These are phyloP conservation scores for Heterodera carotae DNA, from an alignment of 1,140 invertebrate species.

Conservation along the genomic window DNA sequence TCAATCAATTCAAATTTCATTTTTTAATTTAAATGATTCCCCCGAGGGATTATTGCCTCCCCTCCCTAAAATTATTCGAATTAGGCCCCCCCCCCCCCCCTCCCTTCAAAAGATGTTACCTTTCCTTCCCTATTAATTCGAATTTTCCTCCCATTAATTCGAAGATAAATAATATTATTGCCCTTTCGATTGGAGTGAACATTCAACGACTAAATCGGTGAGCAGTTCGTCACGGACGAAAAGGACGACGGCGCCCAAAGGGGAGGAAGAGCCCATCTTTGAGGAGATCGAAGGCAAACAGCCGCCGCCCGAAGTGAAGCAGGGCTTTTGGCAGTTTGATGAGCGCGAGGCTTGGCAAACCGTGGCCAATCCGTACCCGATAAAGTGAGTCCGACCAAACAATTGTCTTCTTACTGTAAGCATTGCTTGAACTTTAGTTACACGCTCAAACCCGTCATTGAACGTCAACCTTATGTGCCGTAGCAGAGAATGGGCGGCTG, in stretches of 20 bases:
- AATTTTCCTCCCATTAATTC: neutral
- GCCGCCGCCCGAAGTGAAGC: slow-evolving; percentile 37
- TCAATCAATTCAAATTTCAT: neutral
- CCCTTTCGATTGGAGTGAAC: slow-evolving; percentile 34
- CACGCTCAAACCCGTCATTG: slow-evolving; percentile 61
- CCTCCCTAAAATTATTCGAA: too few relatives aligned
- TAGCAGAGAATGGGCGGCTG: too few relatives aligned
- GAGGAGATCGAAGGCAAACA: slow-evolving; percentile 42
- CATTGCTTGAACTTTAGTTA: slow-evolving; percentile 43
- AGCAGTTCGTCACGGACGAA: slow-evolving; percentile 34
- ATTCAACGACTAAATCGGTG: slow-evolving; percentile 39
- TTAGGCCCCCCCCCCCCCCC: neutral
- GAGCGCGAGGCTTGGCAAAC: slow-evolving; percentile 59
- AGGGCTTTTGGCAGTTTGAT: slow-evolving; percentile 63
- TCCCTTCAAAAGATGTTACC: too few relatives aligned
- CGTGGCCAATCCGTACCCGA: slow-evolving; percentile 64
- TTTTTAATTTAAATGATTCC: too few relatives aligned
- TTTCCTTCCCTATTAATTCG: too few relatives aligned
- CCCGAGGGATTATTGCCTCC: slow-evolving; percentile 28
- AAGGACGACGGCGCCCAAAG: slow-evolving; percentile 29
- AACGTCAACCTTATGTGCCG: slow-evolving; percentile 57
- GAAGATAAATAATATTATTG: too few relatives aligned
- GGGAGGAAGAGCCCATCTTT: slow-evolving; percentile 50
- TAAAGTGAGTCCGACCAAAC: slow-evolving; percentile 59
- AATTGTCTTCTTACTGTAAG: neutral